Percentiles rank a stretch among this genome's conserved stretches.
These are phyloP conservation scores for Cerceris rybyensis DNA, from an alignment of 2,888 invertebrate genomes.

Conservation along the genomic window DNA sequence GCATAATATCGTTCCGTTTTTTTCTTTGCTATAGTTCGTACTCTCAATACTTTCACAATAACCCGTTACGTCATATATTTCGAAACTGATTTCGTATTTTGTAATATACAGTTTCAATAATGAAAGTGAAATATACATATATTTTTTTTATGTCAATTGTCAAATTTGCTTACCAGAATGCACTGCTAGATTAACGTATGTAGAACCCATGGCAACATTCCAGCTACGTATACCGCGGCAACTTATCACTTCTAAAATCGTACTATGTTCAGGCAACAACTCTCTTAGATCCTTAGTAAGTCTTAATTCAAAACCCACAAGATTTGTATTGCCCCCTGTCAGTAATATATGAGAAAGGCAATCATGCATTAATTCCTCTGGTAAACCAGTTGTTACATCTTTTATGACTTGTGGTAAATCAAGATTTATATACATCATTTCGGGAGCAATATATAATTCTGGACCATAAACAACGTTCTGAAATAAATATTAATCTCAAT, in stretches of 20 bases:
- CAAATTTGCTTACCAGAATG: slow-evolving; percentile 74
- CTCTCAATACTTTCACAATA: no score
- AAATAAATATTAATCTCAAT: slow-evolving; percentile 32
- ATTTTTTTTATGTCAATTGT: background rate
- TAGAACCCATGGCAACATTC: slow-evolving; percentile 82
- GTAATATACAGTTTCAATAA: background rate
- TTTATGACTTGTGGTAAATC: slow-evolving; percentile 80
- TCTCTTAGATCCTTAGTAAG: slow-evolving; percentile 79
- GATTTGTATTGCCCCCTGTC: slow-evolving; percentile 81
- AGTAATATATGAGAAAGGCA: slow-evolving; percentile 80
- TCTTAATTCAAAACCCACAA: slow-evolving; percentile 79
- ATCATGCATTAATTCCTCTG: slow-evolving; percentile 76
- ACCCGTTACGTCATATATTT: no score
- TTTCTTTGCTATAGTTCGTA: no score
- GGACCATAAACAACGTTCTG: slow-evolving; percentile 80
- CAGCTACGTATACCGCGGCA: slow-evolving; percentile 80
- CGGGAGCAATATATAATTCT: slow-evolving; percentile 81
- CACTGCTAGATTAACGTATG: slow-evolving; percentile 79
- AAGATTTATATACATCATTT: slow-evolving; percentile 81
- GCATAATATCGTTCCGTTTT: no score
- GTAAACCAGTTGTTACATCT: slow-evolving; percentile 77
- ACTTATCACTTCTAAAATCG: slow-evolving; percentile 78
- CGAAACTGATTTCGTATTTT: no score
- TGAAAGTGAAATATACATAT: slow-evolving; percentile 6
- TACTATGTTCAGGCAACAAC: slow-evolving; percentile 77